Conservation (phyloP, 2,113 vertebrate genomes). For the Cyprinodon tularosa region DNA sequence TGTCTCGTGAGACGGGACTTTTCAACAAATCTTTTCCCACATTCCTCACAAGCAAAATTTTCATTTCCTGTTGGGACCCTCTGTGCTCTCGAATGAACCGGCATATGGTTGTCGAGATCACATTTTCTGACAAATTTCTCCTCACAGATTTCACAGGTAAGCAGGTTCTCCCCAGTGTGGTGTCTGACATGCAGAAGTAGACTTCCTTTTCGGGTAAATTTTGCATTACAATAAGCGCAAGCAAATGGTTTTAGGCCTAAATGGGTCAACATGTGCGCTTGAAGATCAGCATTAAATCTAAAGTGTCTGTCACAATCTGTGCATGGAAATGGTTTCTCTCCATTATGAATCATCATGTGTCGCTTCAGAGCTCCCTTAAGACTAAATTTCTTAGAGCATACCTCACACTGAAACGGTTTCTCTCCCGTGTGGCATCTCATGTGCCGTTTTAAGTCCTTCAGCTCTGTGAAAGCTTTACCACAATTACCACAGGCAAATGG, state of each 20-base stretch:
- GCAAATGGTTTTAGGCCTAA: neutral
- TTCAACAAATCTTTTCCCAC: neutral
- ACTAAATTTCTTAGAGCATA: neutral
- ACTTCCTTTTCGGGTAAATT: neutral
- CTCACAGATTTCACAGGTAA: neutral
- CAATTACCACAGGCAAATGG: neutral
- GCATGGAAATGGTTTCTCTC: neutral
- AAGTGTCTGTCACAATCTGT: neutral
- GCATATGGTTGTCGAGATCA: neutral
- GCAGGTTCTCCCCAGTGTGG: neutral
- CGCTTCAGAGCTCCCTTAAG: neutral
- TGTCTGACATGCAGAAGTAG: neutral
- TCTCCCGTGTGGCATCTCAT: constrained; percentile 4
- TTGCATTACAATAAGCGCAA: neutral
- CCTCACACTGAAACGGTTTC: neutral
- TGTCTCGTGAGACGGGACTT: neutral
- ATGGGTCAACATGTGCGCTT: neutral
- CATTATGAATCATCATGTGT: neutral
- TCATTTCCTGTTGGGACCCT: neutral
- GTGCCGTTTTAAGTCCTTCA: neutral
- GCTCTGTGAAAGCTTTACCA: neutral
- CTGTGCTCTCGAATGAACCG: neutral
- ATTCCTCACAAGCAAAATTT: neutral
- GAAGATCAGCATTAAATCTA: neutral
- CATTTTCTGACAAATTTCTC: neutral